Evolutionary conservation across 2,888 invertebrate species (phyloP).

Genomic region (Podotricha telesiphe): DNA sequence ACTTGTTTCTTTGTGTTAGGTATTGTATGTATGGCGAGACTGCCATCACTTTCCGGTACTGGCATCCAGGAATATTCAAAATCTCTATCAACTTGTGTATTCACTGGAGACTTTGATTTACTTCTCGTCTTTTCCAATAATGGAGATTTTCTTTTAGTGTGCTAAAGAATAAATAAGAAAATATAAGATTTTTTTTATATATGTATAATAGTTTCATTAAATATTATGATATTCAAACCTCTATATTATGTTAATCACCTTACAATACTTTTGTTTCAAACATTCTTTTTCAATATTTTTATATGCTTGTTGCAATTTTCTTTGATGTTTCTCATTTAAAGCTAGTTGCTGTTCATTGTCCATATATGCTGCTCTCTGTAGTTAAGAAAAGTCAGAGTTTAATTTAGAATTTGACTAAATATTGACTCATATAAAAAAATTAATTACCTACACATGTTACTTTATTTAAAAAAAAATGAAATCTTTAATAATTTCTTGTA

Average conservation of each 20-base stretch:
- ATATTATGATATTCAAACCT: neutral
- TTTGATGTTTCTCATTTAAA: constrained; percentile 62
- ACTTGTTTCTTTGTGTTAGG: constrained; percentile 59
- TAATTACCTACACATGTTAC: too few relatives aligned
- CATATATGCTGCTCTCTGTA: constrained; percentile 67
- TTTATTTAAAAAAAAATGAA: too few relatives aligned
- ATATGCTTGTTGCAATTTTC: constrained; percentile 68
- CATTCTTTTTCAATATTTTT: constrained; percentile 67
- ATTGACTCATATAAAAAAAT: too few relatives aligned
- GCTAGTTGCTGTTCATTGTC: constrained; percentile 63
- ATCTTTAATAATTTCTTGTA: too few relatives aligned
- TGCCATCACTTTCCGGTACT: constrained; percentile 71
- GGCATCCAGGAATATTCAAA: constrained; percentile 79
- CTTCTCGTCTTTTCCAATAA: constrained; percentile 35
- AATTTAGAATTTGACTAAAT: too few relatives aligned
- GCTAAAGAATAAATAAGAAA: constrained; percentile 52
- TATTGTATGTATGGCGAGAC: constrained; percentile 69
- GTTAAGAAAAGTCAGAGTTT: too few relatives aligned
- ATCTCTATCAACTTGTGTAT: constrained; percentile 53
- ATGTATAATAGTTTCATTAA: too few relatives aligned
- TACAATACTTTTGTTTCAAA: constrained; percentile 54
- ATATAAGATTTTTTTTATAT: neutral
- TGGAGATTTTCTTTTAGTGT: constrained; percentile 46
- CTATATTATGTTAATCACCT: constrained; percentile 49
- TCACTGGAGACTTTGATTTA: constrained; percentile 56